Percentiles rank a stretch among this genome's conserved stretches.
phyloP scores from a whole-genome alignment of 2,113 vertebrate genomes.

The Pedetes capensis region DNA sequence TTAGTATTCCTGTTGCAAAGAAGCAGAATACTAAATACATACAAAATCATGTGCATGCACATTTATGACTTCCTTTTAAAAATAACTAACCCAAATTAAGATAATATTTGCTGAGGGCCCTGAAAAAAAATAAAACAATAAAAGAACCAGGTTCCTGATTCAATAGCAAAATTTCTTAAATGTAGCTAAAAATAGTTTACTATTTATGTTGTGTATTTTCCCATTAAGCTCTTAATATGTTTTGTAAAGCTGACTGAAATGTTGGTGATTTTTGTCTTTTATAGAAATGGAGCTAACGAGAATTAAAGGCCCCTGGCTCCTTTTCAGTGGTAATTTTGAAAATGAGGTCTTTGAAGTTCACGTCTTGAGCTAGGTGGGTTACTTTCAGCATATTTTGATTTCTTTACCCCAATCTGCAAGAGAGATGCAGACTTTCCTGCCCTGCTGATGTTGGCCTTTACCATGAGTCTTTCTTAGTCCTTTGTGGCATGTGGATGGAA shows the following conservation, averaged over 20 bases:
- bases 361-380: not conserved
- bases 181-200: not conserved
- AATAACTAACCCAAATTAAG: constrained; percentile 76
- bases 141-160: not conserved
- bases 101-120: constrained; percentile 40
- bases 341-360: not conserved
- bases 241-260: not conserved
- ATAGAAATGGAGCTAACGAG: not conserved
- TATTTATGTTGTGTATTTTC: constrained; percentile 8
- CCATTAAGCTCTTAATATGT: not conserved
- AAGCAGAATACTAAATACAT: constrained; percentile 40
- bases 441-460: not conserved
- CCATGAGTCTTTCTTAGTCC: not conserved
- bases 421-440: not conserved
- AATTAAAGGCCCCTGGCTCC: not conserved
- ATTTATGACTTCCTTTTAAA: constrained; percentile 74
- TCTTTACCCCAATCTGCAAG: not conserved
- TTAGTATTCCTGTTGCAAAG: constrained; percentile 67
- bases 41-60: constrained; percentile 73
- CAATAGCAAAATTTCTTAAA: constrained; percentile 3
- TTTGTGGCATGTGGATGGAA: not conserved
- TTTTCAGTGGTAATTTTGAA: not conserved
- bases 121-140: constrained; percentile 19
- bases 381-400: not conserved
- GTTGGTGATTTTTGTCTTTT: not conserved